Base-by-base conservation (phyloP, 2,888 invertebrate species). In the Phragmatobia fuliginosa region DNA sequence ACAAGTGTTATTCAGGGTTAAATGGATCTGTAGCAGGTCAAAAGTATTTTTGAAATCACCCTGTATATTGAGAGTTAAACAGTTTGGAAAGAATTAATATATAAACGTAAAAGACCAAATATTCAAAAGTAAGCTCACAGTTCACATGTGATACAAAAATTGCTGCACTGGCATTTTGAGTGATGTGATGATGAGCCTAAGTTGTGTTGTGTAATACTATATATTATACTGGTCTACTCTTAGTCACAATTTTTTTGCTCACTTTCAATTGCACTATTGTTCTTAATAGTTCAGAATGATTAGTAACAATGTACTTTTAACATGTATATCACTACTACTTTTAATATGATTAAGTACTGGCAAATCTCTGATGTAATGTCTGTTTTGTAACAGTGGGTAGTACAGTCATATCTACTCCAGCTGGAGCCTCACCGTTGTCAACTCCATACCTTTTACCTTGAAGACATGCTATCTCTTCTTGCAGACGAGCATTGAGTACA, bases 281-380 rank as follows among this genome's bases (percentile, higher is more conserved):
- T 63, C 8, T 49, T 33, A 63, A 63, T 49, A 49, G 32, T 63
- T 31, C 8, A 62, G 31, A 52, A 52, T 62, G 59, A 56, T 8
- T 36, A n/a, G 56, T 63, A 58, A 66, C 66, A 52, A 63, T 56
- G 58, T 58, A 52, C 52, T 58, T 52, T 65, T 36, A 38, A 60
- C 25, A 56, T 28, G 31, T 36, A 41, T 10, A 45, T 61, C 67
- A 74, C 52, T 59, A 65, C 65, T 81, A 33, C 3, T 28, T 62
- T 52, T 11, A 58, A 56, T 45, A 60, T 18, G 28, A 25, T 33
- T 71, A 71, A 73, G 88, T 81, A 73, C 79, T 87, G 73, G 91
- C 94, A 91, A 95, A 95, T 83, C 95, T 88, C 81, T 94, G 92
- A 88, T 95, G 94, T 65, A 95, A 83, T 36, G 93, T 91, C 80